Evolutionary conservation across 2,797 vertebrate species (phyloP).

Genomic region (Coranthus polyacanthus): DNA sequence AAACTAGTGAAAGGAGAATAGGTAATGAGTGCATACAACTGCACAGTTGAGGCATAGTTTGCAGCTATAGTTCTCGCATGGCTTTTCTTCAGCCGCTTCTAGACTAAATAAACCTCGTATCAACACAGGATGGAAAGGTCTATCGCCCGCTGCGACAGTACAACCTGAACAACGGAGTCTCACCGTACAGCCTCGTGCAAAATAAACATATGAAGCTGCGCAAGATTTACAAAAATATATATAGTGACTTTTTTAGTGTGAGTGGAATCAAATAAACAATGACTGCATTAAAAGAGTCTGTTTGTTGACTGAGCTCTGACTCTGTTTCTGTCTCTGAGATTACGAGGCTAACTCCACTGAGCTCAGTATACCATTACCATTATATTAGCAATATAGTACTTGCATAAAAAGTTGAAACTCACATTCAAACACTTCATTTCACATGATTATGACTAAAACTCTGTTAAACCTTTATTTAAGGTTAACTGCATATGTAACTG

Average conservation of each 20-base stretch:
- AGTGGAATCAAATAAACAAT: constrained; percentile 39
- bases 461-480: no score
- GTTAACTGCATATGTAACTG: no score
- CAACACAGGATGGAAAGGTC: constrained; percentile 63
- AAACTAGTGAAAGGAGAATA: constrained; percentile 21
- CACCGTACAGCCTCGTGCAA: constrained; percentile 15
- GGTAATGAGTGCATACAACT: constrained; percentile 14
- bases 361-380: no score
- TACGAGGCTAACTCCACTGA: no score
- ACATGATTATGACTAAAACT: no score
- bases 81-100: constrained; percentile 40
- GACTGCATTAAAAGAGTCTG: constrained; percentile 10
- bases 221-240: not conserved
- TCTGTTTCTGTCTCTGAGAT: no score
- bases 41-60: constrained; percentile 17
- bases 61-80: constrained; percentile 18
- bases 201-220: constrained; percentile 24
- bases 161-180: constrained; percentile 26
- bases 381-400: no score
- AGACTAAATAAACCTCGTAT: constrained; percentile 73
- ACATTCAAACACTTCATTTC: no score
- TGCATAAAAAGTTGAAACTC: no score
- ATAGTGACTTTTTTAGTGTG: constrained; percentile 21
- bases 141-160: constrained; percentile 35
- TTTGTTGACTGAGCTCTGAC: constrained; percentile 20